Evolutionary conservation across 1,140 invertebrate species (phyloP), one percentile per base, ranked within the genome.

Genomic region (Vollenhovia emeryi): DNA sequence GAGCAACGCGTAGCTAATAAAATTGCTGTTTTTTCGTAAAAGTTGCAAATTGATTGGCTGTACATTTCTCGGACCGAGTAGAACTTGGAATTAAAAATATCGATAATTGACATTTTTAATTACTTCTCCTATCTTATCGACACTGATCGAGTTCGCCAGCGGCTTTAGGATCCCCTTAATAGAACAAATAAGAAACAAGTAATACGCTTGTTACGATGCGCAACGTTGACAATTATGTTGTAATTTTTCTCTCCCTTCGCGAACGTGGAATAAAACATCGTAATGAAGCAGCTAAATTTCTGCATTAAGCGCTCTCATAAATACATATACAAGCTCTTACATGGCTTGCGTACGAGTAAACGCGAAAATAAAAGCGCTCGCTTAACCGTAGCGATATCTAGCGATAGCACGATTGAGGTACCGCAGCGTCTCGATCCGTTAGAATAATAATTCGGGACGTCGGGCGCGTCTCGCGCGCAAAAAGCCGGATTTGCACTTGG

Each of bases 401-500:
- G 21, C 64, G 45, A 69, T 66, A 68, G 30, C n/a, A 66, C 13
- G 27, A 40, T 43, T 33, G 60, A 21, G n/a, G 11, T 7, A 36
- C 3, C 30, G 71, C 27, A n/a, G 69, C 50, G 33, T 87, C 50
- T 68, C 60, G 43, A 84, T 79, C 57, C 64, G 43, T 21, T 48
- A 52, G 87, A 88, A 89, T 89, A 89, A 89, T 89, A 89, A 89
- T 88, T 88, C 75, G 87, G 3, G 43, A 73, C 75, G 86, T 76
- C 36, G 50, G n/a, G 48, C 64, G 64, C 50, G 24, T 45, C 78
- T 43, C 55, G 75, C 43, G 52, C 59, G 48, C 84, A 86, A 74
- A 88, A 83, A 74, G 86, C 73, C 76, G 87, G 87, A 89, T 89
- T 89, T 89, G 87, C 87, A 88, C 84, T 89, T 71, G 87, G 71